Evolutionary conservation across 2,113 vertebrate species (phyloP).

Genomic region (Phyllopteryx taeniolatus): DNA sequence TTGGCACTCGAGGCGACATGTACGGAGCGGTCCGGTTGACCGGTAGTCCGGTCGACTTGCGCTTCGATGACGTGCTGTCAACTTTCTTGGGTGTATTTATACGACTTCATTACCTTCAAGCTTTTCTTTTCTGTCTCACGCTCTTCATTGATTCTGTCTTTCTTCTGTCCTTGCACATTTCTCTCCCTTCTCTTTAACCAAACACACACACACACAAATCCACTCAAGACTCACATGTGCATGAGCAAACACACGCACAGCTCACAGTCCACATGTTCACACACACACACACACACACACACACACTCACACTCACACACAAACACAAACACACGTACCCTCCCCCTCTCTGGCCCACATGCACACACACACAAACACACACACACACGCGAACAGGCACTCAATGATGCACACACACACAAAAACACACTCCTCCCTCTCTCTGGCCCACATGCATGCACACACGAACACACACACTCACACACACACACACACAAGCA

Average conservation of each 20-base stretch:
- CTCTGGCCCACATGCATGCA: conserved; percentile 30
- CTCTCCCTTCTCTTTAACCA: conserved; percentile 37
- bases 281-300: conserved; percentile 19
- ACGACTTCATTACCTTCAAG: conserved; percentile 28
- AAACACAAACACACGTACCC: conserved; percentile 1
- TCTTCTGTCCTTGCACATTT: conserved; percentile 38
- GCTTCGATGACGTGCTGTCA: conserved; percentile 43
- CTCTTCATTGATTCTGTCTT: conserved; percentile 54
- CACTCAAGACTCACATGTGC: conserved; percentile 54
- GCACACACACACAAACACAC: conserved; percentile 26
- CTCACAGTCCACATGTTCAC: conserved; percentile 40
- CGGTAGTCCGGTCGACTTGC: background rate
- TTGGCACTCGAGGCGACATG: background rate
- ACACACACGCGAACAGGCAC: conserved; percentile 4
- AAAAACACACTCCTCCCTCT: conserved; percentile 18
- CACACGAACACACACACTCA: conserved; percentile 32
- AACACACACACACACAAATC: conserved; percentile 26
- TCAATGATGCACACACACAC: conserved; percentile 9
- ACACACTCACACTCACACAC: conserved; percentile 23
- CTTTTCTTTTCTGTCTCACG: conserved; percentile 39
- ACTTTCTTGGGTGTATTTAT: conserved; percentile 53
- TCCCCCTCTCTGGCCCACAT: background rate
- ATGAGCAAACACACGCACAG: conserved; percentile 40
- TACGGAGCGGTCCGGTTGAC: conserved; percentile 9
- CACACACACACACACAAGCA: conserved; percentile 34